Evolutionary conservation across 2,888 invertebrate species (phyloP).

Genomic region (Spatulosminthurus flaviceps): DNA sequence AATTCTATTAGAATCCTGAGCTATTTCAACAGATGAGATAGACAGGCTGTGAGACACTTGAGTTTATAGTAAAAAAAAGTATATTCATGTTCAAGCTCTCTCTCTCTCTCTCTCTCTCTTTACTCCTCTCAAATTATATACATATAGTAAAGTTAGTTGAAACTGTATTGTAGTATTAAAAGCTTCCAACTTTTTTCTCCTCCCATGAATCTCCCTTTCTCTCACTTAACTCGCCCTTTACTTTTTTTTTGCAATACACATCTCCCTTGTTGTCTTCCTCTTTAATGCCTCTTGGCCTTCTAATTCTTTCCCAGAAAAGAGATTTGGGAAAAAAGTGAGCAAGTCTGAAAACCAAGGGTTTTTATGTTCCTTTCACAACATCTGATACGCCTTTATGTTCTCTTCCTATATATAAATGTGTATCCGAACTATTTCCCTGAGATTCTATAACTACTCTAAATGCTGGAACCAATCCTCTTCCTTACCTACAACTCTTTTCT

Average conservation of each 20-base stretch:
- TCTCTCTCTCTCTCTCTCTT: too few species aligned
- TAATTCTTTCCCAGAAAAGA: constrained; percentile 33
- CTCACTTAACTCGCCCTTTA: constrained; percentile 8
- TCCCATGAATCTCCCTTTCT: constrained; percentile 32
- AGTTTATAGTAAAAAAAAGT: not conserved
- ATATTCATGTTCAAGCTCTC: not conserved
- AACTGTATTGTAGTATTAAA: constrained; percentile 40
- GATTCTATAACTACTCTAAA: too few species aligned
- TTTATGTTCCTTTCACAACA: constrained; percentile 1
- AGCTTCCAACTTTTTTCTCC: constrained; percentile 43
- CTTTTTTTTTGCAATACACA: not conserved
- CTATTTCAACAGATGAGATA: too few species aligned
- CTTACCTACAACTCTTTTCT: not conserved
- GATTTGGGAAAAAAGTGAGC: not conserved
- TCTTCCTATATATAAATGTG: not conserved
- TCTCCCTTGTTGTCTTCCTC: constrained; percentile 23
- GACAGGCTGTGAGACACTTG: too few species aligned
- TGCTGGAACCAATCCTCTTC: too few species aligned
- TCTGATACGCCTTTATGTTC: constrained; percentile 12
- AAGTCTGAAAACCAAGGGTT: not conserved
- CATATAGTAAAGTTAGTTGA: not conserved
- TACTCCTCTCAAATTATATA: too few species aligned
- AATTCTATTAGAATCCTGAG: too few species aligned
- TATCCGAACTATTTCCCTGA: too few species aligned
- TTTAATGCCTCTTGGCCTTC: constrained; percentile 46